These are phyloP conservation scores for Rhamnusium bicolor DNA, from an alignment of 2,888 invertebrate genomes.

Conservation along the genomic window DNA sequence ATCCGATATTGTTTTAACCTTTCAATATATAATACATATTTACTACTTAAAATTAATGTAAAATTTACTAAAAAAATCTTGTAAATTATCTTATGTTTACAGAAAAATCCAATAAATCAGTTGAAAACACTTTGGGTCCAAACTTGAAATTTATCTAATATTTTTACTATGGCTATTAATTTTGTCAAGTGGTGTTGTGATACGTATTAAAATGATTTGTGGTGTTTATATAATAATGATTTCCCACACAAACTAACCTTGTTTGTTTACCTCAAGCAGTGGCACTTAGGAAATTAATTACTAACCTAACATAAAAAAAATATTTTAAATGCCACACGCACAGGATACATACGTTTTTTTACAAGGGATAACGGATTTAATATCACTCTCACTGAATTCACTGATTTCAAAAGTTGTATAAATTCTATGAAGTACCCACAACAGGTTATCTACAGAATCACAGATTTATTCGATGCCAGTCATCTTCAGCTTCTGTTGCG, in stretches of 20 bases:
- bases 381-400: too few relatives aligned
- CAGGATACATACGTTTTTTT: neutral
- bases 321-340: constrained; percentile 23
- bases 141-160: constrained; percentile 26
- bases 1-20: neutral
- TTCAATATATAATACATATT: neutral
- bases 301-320: constrained; percentile 34
- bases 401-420: too few relatives aligned
- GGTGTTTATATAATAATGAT: constrained; percentile 45
- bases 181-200: constrained; percentile 41
- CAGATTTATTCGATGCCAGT: too few relatives aligned
- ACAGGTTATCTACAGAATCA: too few relatives aligned
- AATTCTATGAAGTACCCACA: too few relatives aligned
- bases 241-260: constrained; percentile 49
- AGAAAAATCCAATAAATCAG: constrained; percentile 28
- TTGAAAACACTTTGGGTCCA: constrained; percentile 19
- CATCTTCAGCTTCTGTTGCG: too few relatives aligned
- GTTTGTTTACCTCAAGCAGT: constrained; percentile 56
- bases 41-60: neutral
- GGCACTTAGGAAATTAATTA: constrained; percentile 48
- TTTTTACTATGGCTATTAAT: constrained; percentile 37
- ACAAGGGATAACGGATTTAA: neutral
- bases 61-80: constrained; percentile 8
- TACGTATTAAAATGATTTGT: constrained; percentile 47
- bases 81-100: constrained; percentile 30